Percentiles rank a stretch among this genome's conserved stretches.
These are phyloP conservation scores for Drosophila parabipectinata DNA, from an alignment of 1,140 invertebrate species.

Conservation along the genomic window DNA sequence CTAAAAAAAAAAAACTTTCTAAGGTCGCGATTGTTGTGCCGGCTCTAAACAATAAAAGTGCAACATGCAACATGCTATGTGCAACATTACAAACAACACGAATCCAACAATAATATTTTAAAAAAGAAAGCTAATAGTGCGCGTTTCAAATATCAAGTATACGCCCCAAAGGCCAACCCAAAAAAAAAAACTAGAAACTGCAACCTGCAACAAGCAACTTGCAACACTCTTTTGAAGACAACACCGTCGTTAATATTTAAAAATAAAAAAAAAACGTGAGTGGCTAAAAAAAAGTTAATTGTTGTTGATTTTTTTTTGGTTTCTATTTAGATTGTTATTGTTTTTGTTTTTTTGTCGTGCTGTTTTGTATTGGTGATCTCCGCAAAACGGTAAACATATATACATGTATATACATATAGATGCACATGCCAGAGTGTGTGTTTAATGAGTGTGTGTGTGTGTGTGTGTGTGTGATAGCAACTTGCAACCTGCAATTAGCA, in stretches of 20 bases:
- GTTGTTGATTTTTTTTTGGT: not conserved
- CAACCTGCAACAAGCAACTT: not conserved
- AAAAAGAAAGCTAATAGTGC: slow-evolving; percentile 8
- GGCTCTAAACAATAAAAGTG: slow-evolving; percentile 11
- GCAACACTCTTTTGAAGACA: not conserved
- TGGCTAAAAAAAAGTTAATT: slow-evolving; percentile 27
- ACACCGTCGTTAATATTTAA: not conserved
- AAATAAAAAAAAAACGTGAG: slow-evolving; percentile 16
- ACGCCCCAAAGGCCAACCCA: slow-evolving; percentile 3
- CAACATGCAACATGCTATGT: slow-evolving; percentile 5
- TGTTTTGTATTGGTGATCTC: slow-evolving; percentile 14
- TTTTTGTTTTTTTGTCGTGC: slow-evolving; percentile 9
- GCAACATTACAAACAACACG: not conserved
- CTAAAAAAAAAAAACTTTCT: too few relatives aligned
- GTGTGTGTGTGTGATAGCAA: not conserved
- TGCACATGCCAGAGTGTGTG: too few relatives aligned
- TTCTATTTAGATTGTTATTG: slow-evolving; percentile 17
- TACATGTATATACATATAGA: too few relatives aligned
- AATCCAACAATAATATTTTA: slow-evolving; percentile 11
- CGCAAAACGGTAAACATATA: not conserved
- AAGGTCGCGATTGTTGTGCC: not conserved
- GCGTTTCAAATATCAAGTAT: slow-evolving; percentile 11
- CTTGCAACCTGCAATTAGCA: not conserved
- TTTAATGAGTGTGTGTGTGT: not conserved
- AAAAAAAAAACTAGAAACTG: slow-evolving; percentile 1